Percentiles rank a stretch among this genome's conserved stretches.
Evolutionary conservation across 2,797 vertebrate genomes (phyloP).

Genomic region (Anguilla obscura): DNA sequence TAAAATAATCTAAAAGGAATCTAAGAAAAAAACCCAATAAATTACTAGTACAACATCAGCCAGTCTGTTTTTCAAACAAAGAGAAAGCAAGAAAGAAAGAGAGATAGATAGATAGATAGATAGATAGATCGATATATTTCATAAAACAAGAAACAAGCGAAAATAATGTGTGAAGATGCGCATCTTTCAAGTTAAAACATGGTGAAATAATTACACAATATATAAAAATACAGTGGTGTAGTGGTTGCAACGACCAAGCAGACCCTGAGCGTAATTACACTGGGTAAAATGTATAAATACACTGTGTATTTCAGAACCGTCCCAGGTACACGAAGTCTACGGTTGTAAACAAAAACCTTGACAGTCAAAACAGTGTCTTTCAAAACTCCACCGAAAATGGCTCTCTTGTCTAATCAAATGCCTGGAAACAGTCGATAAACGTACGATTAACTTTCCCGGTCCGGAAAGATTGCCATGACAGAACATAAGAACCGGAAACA

Average conservation of each 20-base stretch:
- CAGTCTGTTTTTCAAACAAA: neutral
- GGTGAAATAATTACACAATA: neutral
- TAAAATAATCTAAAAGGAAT: neutral
- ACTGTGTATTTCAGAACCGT: neutral
- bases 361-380: conserved; percentile 6
- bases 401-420: neutral
- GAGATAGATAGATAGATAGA: too few species aligned
- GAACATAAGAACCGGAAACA: conserved; percentile 15
- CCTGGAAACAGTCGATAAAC: conserved; percentile 3
- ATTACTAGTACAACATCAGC: neutral
- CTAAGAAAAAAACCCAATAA: neutral
- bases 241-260: neutral
- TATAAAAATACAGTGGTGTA: neutral
- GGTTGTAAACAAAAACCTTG: neutral
- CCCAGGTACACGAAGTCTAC: neutral
- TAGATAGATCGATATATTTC: neutral
- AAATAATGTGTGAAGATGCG: neutral
- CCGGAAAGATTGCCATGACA: conserved; percentile 14
- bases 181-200: neutral
- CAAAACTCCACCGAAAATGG: neutral
- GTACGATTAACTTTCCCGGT: neutral
- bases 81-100: too few species aligned
- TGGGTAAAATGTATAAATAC: neutral
- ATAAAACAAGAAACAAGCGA: neutral
- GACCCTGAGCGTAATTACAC: neutral